These are phyloP conservation scores for Hyposmocoma kahamanoa DNA, from an alignment of 1,140 invertebrate genomes.

Conservation along the genomic window DNA sequence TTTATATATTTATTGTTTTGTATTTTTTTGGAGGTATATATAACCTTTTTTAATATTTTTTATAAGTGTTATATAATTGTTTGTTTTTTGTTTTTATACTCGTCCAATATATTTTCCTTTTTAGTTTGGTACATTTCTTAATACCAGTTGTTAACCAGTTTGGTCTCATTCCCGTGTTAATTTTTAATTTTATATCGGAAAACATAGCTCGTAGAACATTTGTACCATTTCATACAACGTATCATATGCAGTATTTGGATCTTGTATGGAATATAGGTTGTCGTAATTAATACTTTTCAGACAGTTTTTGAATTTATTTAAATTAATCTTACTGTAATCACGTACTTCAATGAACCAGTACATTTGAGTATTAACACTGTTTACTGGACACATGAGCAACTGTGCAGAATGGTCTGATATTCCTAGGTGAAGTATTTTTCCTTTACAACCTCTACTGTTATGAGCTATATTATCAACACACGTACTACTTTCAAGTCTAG, in stretches of 20 bases:
- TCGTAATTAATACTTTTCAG: neutral
- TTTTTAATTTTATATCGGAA: neutral
- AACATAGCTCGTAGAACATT: slow-evolving; percentile 4
- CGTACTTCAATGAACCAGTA: slow-evolving; percentile 3
- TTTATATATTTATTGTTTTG: too few relatives aligned
- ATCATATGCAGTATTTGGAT: slow-evolving; percentile 5
- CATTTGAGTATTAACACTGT: slow-evolving; percentile 1
- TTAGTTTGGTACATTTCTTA: neutral
- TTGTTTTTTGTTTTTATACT: neutral
- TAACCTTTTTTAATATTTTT: slow-evolving; percentile 5
- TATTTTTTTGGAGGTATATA: too few relatives aligned
- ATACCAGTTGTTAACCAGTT: slow-evolving; percentile 6
- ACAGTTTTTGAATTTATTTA: slow-evolving; percentile 5
- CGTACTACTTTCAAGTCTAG: slow-evolving; percentile 13
- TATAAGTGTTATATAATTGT: slow-evolving; percentile 1
- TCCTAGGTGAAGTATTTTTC: slow-evolving; percentile 11
- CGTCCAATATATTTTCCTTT: slow-evolving; percentile 1
- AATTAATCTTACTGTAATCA: slow-evolving; percentile 7
- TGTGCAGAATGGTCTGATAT: slow-evolving; percentile 20
- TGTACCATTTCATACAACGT: neutral
- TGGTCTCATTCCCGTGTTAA: neutral
- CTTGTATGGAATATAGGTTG: neutral
- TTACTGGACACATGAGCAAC: slow-evolving; percentile 12
- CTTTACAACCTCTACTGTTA: slow-evolving; percentile 9
- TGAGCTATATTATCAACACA: slow-evolving; percentile 17